Evolutionary conservation across 2,113 vertebrate genomes (phyloP).

Genomic region (Clarias batrachus): DNA sequence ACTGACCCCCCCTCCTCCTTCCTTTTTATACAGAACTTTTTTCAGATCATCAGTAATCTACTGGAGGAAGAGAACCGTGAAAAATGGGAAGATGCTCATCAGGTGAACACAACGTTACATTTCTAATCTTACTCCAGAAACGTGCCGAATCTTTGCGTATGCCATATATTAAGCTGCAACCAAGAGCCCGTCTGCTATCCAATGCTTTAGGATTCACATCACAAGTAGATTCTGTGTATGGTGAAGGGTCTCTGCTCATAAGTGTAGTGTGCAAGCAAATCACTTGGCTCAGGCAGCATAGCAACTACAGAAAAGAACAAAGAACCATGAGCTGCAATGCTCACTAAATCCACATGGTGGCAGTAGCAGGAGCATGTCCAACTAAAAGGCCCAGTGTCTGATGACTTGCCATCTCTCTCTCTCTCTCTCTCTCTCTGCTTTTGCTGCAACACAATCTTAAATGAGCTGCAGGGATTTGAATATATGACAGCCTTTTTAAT

Average conservation of each 20-base stretch:
- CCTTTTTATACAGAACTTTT: conserved; percentile 88
- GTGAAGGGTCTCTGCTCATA: not conserved
- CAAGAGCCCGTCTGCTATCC: not conserved
- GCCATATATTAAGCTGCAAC: not conserved
- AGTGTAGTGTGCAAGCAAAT: conserved; percentile 41
- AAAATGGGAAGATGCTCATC: conserved; percentile 97
- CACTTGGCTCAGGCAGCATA: conserved; percentile 19
- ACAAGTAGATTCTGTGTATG: conserved; percentile 6
- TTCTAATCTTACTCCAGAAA: not conserved
- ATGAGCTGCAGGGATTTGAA: conserved; percentile 18
- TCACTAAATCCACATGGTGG: conserved; percentile 52
- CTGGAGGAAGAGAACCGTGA: conserved; percentile 98
- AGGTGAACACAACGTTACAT: conserved; percentile 75
- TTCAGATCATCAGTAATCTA: conserved; percentile 99
- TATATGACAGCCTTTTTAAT: not conserved
- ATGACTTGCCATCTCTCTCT: conserved; percentile 19
- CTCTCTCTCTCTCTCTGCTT: not conserved
- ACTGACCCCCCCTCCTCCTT: conserved; percentile 29
- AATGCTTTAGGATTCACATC: conserved; percentile 9
- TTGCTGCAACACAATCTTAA: conserved; percentile 25
- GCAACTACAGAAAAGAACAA: conserved; percentile 40
- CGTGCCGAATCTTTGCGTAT: no score
- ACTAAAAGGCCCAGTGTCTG: not conserved
- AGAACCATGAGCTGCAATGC: conserved; percentile 40
- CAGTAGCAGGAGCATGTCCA: conserved; percentile 47